Evolutionary conservation across 2,888 invertebrate genomes (phyloP).

Genomic region (Zhengitettix transpicula): DNA sequence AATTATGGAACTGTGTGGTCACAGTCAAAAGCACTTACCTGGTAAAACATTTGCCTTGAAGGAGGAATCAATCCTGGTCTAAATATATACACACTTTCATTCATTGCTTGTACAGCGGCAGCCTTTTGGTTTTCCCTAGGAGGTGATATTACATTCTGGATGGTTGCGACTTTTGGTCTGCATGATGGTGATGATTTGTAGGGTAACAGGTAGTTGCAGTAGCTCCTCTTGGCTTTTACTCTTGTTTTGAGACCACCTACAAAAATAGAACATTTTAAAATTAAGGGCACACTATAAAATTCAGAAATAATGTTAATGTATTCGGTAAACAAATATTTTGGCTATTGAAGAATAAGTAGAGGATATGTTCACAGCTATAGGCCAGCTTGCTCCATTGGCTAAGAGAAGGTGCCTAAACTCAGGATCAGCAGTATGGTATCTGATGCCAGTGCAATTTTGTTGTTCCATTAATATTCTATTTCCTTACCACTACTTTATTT

Average conservation of each 20-base stretch:
- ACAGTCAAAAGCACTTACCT: slow-evolving; percentile 31
- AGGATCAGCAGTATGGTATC: too few relatives aligned
- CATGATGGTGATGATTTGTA: slow-evolving; percentile 25
- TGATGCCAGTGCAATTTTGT: too few relatives aligned
- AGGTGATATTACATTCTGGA: slow-evolving; percentile 10
- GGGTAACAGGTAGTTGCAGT: slow-evolving; percentile 28
- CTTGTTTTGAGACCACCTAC: slow-evolving; percentile 33
- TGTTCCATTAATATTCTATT: too few relatives aligned
- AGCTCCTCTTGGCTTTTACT: slow-evolving; percentile 32
- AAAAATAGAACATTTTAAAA: background rate
- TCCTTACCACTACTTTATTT: too few relatives aligned
- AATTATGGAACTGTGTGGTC: too few relatives aligned
- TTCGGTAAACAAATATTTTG: too few relatives aligned
- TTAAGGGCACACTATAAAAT: too few relatives aligned
- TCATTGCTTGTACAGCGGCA: slow-evolving; percentile 19
- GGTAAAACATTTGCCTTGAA: slow-evolving; percentile 77
- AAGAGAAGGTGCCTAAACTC: too few relatives aligned
- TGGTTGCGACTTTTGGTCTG: slow-evolving; percentile 18
- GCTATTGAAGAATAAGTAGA: too few relatives aligned
- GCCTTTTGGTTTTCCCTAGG: slow-evolving; percentile 14
- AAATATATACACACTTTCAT: slow-evolving; percentile 38
- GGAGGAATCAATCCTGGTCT: slow-evolving; percentile 59
- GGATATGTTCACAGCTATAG: too few relatives aligned
- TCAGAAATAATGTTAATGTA: too few relatives aligned
- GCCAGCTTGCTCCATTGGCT: too few relatives aligned